Conservation (phyloP, 2,113 vertebrate genomes). For the Poicephalus gulielmi region DNA sequence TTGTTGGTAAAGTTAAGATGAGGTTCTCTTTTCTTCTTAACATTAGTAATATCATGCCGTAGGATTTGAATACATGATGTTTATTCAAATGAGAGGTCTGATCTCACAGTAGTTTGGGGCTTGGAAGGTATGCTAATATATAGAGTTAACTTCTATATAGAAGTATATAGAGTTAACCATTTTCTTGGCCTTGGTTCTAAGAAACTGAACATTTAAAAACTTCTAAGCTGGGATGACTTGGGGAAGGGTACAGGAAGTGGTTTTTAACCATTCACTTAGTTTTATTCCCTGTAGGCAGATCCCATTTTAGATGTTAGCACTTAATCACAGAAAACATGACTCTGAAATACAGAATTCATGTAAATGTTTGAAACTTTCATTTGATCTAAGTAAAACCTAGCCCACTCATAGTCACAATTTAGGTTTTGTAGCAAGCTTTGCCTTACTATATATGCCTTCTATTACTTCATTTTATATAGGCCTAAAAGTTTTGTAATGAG, state of each 20-base stretch:
- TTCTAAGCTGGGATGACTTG: not conserved
- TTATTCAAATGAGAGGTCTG: not conserved
- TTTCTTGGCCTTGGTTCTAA: not conserved
- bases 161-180: not conserved
- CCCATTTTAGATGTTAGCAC: not conserved
- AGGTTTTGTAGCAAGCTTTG: not conserved
- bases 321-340: not conserved
- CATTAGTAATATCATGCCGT: rapidly evolving
- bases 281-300: not conserved
- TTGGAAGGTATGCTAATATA: not conserved
- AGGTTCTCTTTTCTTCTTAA: not conserved
- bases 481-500: not conserved
- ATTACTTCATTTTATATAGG: not conserved
- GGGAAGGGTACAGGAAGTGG: not conserved
- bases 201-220: not conserved
- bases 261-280: not conserved
- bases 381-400: not conserved
- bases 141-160: not conserved
- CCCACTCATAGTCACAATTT: not conserved
- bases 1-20: not conserved
- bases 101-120: not conserved
- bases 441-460: not conserved
- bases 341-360: not conserved
- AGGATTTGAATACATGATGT: not conserved
- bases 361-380: not conserved